Evolutionary conservation across 2,888 invertebrate genomes (phyloP), one percentile per base, ranked within the genome.

Genomic region (Neoascia interrupta): DNA sequence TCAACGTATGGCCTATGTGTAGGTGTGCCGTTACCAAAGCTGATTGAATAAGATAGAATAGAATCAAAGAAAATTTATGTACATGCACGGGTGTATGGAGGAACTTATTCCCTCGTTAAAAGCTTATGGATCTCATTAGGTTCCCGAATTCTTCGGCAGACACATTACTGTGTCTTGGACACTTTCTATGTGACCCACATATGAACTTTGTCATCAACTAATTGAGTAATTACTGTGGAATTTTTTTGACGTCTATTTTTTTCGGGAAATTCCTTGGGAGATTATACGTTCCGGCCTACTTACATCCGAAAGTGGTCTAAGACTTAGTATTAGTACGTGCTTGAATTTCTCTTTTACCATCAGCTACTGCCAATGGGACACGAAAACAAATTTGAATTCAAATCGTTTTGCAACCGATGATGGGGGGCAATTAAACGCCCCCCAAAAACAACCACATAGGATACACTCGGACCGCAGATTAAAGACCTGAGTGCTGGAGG

Each of bases 11-110:
- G 43, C 51, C 51, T 36, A 13, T 45, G 66, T 58, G 73, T 64
- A 73, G 64, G 73, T 37, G 64, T 66, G 58, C 73, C 66, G 64
- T 66, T 73, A 66, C 56, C 66, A 66, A 73, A 58, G 37, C 58
- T 47, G 58, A 66, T 73, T 60, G 43, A 60, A 70, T 36, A 34
- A 51, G 51, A 28, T 43, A 58, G 58, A 64, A 51, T 51, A 41
- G 56, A 64, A 64, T 34, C 15, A 41, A 15, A 56, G 45, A 54
- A 68, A n/a, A n/a, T n/a, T n/a, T n/a, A n/a, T n/a, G n/a, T n/a
- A n/a, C n/a, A n/a, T n/a, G 49, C 15, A 6, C 13, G 13, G 31
- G 47, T 41, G 47, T 41, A 47, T 31, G 28, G 19, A 31, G 39
- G 47, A 60, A 19, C 28, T 19, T 51, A 43, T 68, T 26, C 26